Evolutionary conservation across 2,113 vertebrate species (phyloP).

Genomic region (Sphaerodactylus townsendi): DNA sequence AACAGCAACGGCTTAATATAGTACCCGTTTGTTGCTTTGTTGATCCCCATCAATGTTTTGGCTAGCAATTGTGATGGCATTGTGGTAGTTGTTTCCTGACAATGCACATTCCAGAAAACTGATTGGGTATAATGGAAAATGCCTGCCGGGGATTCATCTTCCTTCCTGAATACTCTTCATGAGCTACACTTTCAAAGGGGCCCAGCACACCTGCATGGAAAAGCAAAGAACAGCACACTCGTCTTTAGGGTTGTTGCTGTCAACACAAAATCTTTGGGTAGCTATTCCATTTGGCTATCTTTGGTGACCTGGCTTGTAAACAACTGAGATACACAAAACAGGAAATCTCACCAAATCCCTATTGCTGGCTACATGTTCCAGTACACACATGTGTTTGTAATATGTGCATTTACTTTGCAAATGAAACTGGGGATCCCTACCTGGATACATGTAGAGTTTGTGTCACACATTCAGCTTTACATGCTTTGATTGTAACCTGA

Average conservation of each 20-base stretch:
- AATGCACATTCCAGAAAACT: background rate
- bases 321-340: too few species aligned
- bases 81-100: background rate
- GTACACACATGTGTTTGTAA: too few species aligned
- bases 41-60: background rate
- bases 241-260: background rate
- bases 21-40: background rate
- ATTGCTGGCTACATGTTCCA: too few species aligned
- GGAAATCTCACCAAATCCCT: too few species aligned
- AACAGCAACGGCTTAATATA: background rate
- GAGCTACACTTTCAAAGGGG: background rate
- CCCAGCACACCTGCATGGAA: slow-evolving; percentile 20
- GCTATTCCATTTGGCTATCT: too few species aligned
- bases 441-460: too few species aligned
- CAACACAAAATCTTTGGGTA: background rate
- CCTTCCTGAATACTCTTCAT: background rate
- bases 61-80: background rate
- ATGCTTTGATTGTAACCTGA: too few species aligned
- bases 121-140: slow-evolving; percentile 15
- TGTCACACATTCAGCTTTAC: too few species aligned
- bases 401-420: too few species aligned
- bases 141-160: background rate
- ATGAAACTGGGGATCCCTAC: too few species aligned
- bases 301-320: too few species aligned
- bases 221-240: slow-evolving; percentile 6